Evolutionary conservation across 1,140 invertebrate genomes (phyloP), one percentile per base, ranked within the genome.

Genomic region (Drosophila kanapiae): DNA sequence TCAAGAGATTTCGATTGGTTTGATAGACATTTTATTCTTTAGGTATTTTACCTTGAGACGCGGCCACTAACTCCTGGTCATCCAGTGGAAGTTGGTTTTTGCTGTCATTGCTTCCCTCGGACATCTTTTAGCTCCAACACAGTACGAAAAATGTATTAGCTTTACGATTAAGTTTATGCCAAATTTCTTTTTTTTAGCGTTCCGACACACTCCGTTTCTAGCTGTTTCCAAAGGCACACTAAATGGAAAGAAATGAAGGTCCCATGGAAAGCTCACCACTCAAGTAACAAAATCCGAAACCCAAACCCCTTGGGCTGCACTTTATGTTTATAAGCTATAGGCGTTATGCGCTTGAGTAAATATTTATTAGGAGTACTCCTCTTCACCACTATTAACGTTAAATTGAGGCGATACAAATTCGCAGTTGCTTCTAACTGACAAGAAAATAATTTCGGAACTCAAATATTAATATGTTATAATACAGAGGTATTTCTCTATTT

Each of bases 281-380:
- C 35, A 2, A 51, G 67, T 31, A 45, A 54, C 23, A 9, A 16
- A 38, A 48, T 51, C 13, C 37, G 13, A 37, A 27, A 18, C 27
- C 37, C 23, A 68, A 53, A 45, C 62, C 53, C 16, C 67, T 42
- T n/a, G 13, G 61, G 42, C 47, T 37, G 1, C 37, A 10, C 49
- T 42, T 10, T 7, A 18, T 68, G 48, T 70, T 70, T 68, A 68
- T 61, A 43, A 11, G 29, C 29, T 6, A 38, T 9, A n/a, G 33
- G 33, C 33, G 18, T 23, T 9, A 54, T 6, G 53, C 18, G 31
- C 8, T 23, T 5, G 23, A 14, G 13, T 54, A 54, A 54, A 54
- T 37, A 54, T 54, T 38, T 37, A 14, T 54, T 6, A 0, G 8
- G 14, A 54, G 18, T 23, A 10, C 16, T 9, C 14, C 13, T 14